Conservation (phyloP, 2,113 vertebrate species). For the Entelurus aequoreus region DNA sequence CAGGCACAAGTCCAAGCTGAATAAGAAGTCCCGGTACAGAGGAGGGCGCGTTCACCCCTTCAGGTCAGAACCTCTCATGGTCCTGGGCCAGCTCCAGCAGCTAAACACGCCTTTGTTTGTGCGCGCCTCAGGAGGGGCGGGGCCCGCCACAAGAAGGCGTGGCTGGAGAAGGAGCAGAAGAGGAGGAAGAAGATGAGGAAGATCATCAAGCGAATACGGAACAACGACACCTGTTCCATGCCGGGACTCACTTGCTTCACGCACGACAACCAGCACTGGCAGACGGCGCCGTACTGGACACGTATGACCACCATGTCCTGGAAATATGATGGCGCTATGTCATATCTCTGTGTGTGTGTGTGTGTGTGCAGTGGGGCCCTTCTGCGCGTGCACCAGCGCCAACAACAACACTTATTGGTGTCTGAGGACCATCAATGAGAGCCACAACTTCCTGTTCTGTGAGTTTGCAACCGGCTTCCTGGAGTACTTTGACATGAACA, state of each 20-base stretch:
- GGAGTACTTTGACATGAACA: slow-evolving; percentile 96
- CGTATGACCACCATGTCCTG: slow-evolving; percentile 59
- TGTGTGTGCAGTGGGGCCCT: slow-evolving; percentile 83
- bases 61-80: slow-evolving; percentile 67
- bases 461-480: slow-evolving; percentile 97
- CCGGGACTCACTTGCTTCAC: slow-evolving; percentile 96
- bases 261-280: slow-evolving; percentile 98
- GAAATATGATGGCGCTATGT: slow-evolving; percentile 5
- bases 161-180: slow-evolving; percentile 88
- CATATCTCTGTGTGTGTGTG: neutral
- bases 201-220: slow-evolving; percentile 88
- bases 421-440: slow-evolving; percentile 93
- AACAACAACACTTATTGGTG: slow-evolving; percentile 99
- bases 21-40: slow-evolving; percentile 80
- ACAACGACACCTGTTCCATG: slow-evolving; percentile 96
- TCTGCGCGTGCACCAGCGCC: slow-evolving; percentile 97
- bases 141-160: slow-evolving; percentile 83
- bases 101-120: neutral
- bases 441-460: slow-evolving; percentile 97
- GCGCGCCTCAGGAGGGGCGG: slow-evolving; percentile 71
- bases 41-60: slow-evolving; percentile 76
- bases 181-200: slow-evolving; percentile 92
- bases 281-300: slow-evolving; percentile 93
- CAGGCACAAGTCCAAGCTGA: slow-evolving; percentile 84
- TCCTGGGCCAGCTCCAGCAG: neutral